phyloP scores from a whole-genome alignment of 1,140 invertebrate species.

The Limonius californicus region DNA sequence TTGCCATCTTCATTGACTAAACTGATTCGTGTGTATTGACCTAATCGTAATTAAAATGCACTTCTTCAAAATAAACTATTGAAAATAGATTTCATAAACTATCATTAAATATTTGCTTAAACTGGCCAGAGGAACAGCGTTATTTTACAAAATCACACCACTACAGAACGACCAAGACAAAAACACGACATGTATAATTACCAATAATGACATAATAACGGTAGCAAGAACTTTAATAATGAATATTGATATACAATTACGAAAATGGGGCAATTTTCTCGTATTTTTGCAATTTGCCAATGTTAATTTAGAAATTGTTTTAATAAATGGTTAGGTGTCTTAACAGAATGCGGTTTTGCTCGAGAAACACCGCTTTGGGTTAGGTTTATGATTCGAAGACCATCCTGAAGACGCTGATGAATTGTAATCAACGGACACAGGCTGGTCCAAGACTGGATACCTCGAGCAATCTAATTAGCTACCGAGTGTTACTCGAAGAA shows the following conservation, averaged over 20 bases:
- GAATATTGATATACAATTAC: conserved; percentile 28
- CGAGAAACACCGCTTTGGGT: too few species aligned
- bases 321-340: conserved; percentile 19
- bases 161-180: too few species aligned
- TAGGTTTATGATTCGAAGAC: not conserved
- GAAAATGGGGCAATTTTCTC: conserved; percentile 27
- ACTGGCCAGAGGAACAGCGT: too few species aligned
- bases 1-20: too few species aligned
- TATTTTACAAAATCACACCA: too few species aligned
- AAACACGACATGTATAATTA: too few species aligned
- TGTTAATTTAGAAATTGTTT: conserved; percentile 24
- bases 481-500: not conserved
- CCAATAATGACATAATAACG: conserved; percentile 27
- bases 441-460: not conserved
- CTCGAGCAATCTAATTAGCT: not conserved
- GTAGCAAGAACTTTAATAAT: conserved; percentile 24
- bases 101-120: too few species aligned
- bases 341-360: not conserved
- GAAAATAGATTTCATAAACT: too few species aligned
- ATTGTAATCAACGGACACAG: not conserved
- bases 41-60: too few species aligned
- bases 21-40: too few species aligned
- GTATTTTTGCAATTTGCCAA: conserved; percentile 25
- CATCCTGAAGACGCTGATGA: not conserved
- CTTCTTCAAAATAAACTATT: too few species aligned